Evolutionary conservation across 2,888 invertebrate species (phyloP).

Genomic region (Catocala nupta): DNA sequence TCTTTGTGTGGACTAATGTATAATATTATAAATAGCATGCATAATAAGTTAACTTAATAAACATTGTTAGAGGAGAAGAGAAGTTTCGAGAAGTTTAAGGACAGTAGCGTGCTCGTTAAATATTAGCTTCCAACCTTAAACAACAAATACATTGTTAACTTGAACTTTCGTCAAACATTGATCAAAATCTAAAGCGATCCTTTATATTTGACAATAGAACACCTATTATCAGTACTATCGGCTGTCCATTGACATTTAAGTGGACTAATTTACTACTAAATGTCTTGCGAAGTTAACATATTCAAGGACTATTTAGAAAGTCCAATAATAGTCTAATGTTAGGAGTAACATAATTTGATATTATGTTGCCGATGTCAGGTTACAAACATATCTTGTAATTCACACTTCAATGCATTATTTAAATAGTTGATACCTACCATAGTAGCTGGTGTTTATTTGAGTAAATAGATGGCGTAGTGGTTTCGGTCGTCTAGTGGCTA

Average conservation of each 20-base stretch:
- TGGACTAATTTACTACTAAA: constrained; percentile 10
- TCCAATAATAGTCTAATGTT: not conserved
- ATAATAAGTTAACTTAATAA: too few relatives aligned
- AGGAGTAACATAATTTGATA: not conserved
- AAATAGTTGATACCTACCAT: too few relatives aligned
- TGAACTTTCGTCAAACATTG: not conserved
- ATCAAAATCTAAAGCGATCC: constrained; percentile 4
- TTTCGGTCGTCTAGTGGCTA: too few relatives aligned
- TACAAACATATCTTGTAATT: not conserved
- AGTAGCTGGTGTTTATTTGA: too few relatives aligned
- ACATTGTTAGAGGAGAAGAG: too few relatives aligned
- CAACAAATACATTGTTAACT: not conserved
- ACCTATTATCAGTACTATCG: not conserved
- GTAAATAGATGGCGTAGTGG: too few relatives aligned
- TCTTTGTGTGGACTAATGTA: too few relatives aligned
- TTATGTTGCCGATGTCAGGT: not conserved
- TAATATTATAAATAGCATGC: too few relatives aligned
- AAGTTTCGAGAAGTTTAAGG: too few relatives aligned
- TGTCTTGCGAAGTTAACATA: constrained; percentile 1
- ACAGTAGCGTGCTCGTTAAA: too few relatives aligned
- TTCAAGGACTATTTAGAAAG: constrained; percentile 15
- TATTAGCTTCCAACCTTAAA: not conserved
- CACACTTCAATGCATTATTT: too few relatives aligned
- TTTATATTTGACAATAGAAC: not conserved
- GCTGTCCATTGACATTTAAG: constrained; percentile 10